phyloP scores from a whole-genome alignment of 2,113 vertebrate species.

The Parotia lawesii region DNA sequence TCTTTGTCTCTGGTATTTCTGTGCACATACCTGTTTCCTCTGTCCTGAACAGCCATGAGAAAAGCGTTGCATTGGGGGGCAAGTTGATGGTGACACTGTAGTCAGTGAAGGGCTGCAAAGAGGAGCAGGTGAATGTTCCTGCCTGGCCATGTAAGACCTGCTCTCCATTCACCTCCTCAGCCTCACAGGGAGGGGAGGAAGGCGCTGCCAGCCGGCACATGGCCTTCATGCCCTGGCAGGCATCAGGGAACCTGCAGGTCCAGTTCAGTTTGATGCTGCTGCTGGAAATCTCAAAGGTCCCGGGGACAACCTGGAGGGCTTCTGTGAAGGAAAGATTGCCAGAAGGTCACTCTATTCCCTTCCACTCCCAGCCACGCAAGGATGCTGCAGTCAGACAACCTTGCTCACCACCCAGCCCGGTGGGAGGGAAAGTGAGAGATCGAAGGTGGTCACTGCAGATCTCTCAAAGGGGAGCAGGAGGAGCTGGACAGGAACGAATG shows the following conservation, averaged over 20 bases:
- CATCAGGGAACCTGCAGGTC: not conserved
- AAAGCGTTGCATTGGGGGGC: not conserved
- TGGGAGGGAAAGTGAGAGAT: not conserved
- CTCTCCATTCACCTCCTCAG: not conserved
- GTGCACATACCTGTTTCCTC: not conserved
- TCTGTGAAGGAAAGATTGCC: not conserved
- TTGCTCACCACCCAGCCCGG: rapidly evolving
- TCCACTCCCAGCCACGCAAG: no score
- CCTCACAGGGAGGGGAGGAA: not conserved
- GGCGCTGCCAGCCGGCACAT: not conserved
- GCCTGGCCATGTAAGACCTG: not conserved
- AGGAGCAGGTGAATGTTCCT: not conserved
- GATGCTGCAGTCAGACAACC: not conserved
- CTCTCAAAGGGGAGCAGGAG: not conserved
- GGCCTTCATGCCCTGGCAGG: not conserved
- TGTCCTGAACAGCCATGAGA: not conserved
- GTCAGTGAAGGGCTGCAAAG: not conserved
- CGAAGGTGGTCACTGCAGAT: not conserved
- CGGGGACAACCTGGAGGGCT: not conserved
- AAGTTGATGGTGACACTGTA: not conserved
- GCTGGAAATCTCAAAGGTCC: not conserved
- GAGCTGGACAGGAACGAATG: not conserved
- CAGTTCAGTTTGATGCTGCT: constrained; percentile 27
- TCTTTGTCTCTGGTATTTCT: not conserved
- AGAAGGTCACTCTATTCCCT: not conserved